phyloP scores from a whole-genome alignment of 2,797 vertebrate genomes.

The Sorex maritimensis region DNA sequence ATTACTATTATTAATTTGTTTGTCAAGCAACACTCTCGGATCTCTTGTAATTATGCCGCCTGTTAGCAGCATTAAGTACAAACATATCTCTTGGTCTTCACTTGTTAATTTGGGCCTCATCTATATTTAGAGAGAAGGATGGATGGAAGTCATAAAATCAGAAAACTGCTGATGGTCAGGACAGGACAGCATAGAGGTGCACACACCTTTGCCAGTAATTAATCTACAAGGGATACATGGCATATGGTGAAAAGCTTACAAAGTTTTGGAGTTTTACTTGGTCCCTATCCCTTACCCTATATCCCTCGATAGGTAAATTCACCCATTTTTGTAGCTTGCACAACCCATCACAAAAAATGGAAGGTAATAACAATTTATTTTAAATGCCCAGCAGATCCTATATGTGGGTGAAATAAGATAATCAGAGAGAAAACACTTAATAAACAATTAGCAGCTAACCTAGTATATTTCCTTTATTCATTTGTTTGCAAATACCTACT shows the following conservation, averaged over 20 bases:
- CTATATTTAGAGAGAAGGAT: constrained; percentile 53
- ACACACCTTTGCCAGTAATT: background rate
- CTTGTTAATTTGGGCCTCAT: constrained; percentile 75
- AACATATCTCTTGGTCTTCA: constrained; percentile 72
- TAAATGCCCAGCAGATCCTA: constrained; percentile 5
- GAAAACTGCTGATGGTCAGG: constrained; percentile 69
- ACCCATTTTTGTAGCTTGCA: constrained; percentile 10
- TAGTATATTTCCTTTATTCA: background rate
- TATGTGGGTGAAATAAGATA: constrained; percentile 25
- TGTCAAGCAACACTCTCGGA: constrained; percentile 73
- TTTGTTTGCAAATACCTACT: background rate
- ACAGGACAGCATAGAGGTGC: background rate
- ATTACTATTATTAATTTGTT: constrained; percentile 79
- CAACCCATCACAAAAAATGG: constrained; percentile 26
- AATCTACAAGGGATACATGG: constrained; percentile 3
- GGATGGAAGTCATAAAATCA: constrained; percentile 62
- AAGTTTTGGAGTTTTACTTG: background rate
- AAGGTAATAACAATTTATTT: constrained; percentile 32
- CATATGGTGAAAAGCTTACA: background rate
- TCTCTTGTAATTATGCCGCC: constrained; percentile 80
- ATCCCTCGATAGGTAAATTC: constrained; percentile 7
- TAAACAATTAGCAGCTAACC: background rate
- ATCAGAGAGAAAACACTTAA: constrained; percentile 3
- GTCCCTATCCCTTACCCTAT: background rate
- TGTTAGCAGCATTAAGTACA: constrained; percentile 78